A percentile compares a stretch with the other conserved stretches of the same genome.
These are phyloP conservation scores for Drosophila sordidapex DNA, from an alignment of 2,888 invertebrate species.

Conservation along the genomic window DNA sequence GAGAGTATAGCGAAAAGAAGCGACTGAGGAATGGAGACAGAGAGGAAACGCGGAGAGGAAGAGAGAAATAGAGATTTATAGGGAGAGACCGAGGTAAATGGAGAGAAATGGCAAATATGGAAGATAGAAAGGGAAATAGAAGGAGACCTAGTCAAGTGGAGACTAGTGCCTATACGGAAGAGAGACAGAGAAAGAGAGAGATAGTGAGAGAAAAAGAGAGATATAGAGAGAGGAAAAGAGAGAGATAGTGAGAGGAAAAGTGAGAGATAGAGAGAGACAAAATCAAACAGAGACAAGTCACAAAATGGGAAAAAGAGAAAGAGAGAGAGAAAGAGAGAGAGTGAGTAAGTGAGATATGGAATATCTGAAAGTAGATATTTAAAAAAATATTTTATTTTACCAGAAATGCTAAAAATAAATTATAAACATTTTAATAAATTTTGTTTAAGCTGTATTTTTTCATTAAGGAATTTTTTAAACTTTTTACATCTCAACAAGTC, in stretches of 20 bases:
- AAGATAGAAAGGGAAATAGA: not conserved
- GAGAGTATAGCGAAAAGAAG: not conserved
- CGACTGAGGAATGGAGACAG: not conserved
- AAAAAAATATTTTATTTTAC: too few relatives aligned
- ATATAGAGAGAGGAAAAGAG: not conserved
- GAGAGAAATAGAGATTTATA: not conserved
- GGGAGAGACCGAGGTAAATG: not conserved
- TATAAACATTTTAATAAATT: too few relatives aligned
- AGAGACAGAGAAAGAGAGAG: not conserved
- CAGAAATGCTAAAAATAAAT: too few relatives aligned
- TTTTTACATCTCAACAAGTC: accelerated
- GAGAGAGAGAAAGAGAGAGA: not conserved
- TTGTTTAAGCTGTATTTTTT: not conserved
- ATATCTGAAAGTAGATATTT: not conserved
- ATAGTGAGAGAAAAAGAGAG: not conserved
- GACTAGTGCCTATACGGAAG: too few relatives aligned
- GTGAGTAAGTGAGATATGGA: not conserved
- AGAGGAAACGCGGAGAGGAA: not conserved
- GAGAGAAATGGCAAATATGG: not conserved
- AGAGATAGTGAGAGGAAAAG: too few relatives aligned
- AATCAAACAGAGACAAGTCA: not conserved
- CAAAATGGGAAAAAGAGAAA: not conserved
- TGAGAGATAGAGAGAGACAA: not conserved
- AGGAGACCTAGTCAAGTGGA: not conserved
- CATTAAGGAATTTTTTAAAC: not conserved